Conservation (phyloP, 2,888 invertebrate genomes). For the Petrolisthes manimaculis region DNA sequence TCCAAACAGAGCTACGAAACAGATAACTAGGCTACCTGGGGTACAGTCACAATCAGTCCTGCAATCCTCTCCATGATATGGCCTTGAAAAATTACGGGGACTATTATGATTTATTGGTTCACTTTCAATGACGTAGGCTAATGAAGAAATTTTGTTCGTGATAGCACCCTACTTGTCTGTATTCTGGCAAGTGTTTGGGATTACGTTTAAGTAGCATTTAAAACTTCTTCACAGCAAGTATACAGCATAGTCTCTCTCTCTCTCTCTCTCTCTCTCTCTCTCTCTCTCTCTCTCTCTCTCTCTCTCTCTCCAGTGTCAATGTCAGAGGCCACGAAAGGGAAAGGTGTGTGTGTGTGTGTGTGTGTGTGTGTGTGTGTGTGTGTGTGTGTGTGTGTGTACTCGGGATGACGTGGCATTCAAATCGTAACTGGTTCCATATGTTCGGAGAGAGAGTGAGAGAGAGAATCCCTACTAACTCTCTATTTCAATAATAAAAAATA, state of each 20-base stretch:
- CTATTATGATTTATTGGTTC: too few species aligned
- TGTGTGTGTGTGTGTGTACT: conserved; percentile 7
- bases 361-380: conserved; percentile 22
- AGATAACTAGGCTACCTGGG: too few species aligned
- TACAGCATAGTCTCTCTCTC: neutral
- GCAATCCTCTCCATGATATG: too few species aligned
- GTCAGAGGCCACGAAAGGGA: neutral
- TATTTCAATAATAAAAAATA: too few species aligned
- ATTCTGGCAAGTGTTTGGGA: too few species aligned
- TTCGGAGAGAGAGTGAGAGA: neutral
- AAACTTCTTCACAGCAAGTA: neutral
- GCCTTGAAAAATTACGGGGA: too few species aligned
- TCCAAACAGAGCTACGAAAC: too few species aligned
- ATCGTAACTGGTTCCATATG: neutral
- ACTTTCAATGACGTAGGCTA: too few species aligned
- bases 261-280: conserved; percentile 18
- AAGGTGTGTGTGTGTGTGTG: conserved; percentile 20
- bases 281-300: neutral
- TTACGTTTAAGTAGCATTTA: neutral
- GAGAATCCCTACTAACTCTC: neutral
- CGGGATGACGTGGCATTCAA: neutral
- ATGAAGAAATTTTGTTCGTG: too few species aligned
- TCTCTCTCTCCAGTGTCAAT: neutral
- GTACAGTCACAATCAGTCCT: too few species aligned
- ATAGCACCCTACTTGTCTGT: too few species aligned